A percentile compares a stretch with the other conserved stretches of the same genome.
Conservation (phyloP, 1,140 invertebrate genomes). For the Oppia nitens region DNA sequence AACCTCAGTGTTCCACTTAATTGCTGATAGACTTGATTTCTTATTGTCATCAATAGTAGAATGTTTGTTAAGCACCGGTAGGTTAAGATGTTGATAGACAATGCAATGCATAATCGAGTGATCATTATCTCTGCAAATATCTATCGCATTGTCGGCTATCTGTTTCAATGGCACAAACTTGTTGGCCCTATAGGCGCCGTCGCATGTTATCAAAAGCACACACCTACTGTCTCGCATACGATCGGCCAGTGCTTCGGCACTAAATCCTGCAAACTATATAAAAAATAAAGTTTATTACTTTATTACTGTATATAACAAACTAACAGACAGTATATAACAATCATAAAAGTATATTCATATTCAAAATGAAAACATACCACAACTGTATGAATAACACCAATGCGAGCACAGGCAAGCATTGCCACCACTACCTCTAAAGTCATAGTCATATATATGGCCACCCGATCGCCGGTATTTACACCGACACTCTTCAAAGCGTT, state of each 20-base stretch:
- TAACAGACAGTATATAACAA: slow-evolving; percentile 9
- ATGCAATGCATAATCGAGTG: not conserved
- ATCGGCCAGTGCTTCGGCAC: slow-evolving; percentile 74
- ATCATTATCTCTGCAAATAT: slow-evolving; percentile 25
- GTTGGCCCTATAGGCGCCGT: slow-evolving; percentile 73
- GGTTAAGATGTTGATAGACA: not conserved
- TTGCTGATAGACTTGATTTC: not conserved
- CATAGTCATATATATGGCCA: slow-evolving; percentile 97
- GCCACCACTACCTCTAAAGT: slow-evolving; percentile 75
- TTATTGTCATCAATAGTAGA: too few species aligned
- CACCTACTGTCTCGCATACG: slow-evolving; percentile 73
- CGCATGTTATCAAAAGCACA: slow-evolving; percentile 59
- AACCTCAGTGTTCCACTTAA: not conserved
- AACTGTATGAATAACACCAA: slow-evolving; percentile 86
- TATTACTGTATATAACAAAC: not conserved
- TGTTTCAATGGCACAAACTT: slow-evolving; percentile 68
- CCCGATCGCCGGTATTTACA: slow-evolving; percentile 63
- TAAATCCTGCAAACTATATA: slow-evolving; percentile 88
- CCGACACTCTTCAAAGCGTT: slow-evolving; percentile 48
- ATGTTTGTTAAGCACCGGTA: too few species aligned
- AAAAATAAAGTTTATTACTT: too few species aligned
- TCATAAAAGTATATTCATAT: not conserved
- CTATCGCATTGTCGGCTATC: slow-evolving; percentile 55
- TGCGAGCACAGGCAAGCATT: slow-evolving; percentile 81
- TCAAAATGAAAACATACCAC: slow-evolving; percentile 44